Base-by-base conservation (phyloP, 2,888 invertebrate species). In the Cylloceria caligata region DNA sequence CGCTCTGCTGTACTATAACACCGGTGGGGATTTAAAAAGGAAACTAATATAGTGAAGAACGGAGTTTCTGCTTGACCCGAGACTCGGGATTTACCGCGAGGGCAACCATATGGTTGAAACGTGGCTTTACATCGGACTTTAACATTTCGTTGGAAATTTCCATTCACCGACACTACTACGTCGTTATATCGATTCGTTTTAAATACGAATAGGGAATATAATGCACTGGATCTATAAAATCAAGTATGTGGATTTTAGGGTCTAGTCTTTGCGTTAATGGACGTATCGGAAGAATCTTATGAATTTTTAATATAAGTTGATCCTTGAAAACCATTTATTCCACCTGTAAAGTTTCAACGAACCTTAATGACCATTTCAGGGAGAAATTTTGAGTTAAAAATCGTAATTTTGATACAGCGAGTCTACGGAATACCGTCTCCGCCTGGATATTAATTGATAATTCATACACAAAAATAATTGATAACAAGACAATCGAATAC, bases 11-110 rank as follows among this genome's bases (percentile, higher is more conserved):
- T 62, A 34, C 30, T 21, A 64, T 47, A 30, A 57, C 36, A 60
- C n/a, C 45, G 36, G 73, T 30, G 47, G 42, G 24, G 42, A 42
- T 57, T 71, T 57, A 27, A 71, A 57, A 36, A 36, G 39, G 13
- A 27, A 42, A 30, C 42, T 45, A 57, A 57, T 45, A 30, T 42
- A 55, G 24, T 5, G 39, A 55, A n/a, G n/a, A 39, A 16, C 55
- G 24, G n/a, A 36, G 36, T 69, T 52, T 69, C 39, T 16, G 27
- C 39, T 55, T 55, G 21, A 42, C 16, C 36, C 9, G n/a, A 9
- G 39, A 39, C 36, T 36, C 6, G 39, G 27, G n/a, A 52, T 69
- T 55, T 69, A 39, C 52, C 27, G 1, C 13, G 16, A 19, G 30
- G 2, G n/a, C n/a, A 6, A 36, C 16, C 13, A 19, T 34, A 34